A percentile compares a stretch with the other conserved stretches of the same genome.
Evolutionary conservation across 2,888 invertebrate species (phyloP).

Genomic region (Lasioglossum oenotherae): DNA sequence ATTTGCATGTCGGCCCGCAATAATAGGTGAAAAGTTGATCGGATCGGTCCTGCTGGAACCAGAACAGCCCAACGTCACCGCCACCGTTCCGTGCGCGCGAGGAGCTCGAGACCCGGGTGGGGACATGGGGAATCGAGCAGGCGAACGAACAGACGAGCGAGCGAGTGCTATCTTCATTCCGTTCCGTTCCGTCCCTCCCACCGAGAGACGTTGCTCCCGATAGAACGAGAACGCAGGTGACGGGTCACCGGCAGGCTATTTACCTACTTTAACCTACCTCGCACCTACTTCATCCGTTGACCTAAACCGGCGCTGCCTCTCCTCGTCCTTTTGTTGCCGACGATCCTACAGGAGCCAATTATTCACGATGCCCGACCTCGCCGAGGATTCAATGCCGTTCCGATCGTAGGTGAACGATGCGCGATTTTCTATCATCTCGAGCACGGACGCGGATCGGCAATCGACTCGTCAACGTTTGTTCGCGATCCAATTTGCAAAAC

Average conservation of each 20-base stretch:
- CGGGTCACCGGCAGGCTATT: slow-evolving; percentile 84
- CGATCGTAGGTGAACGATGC: not conserved
- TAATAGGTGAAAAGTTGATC: slow-evolving; percentile 48
- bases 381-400: not conserved
- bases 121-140: not conserved
- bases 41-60: slow-evolving; percentile 60
- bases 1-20: slow-evolving; percentile 37
- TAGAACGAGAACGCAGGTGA: slow-evolving; percentile 84
- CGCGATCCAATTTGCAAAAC: not conserved
- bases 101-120: not conserved
- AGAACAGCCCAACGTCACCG: slow-evolving; percentile 33
- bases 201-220: slow-evolving; percentile 80
- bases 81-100: not conserved
- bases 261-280: slow-evolving; percentile 81
- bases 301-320: slow-evolving; percentile 47
- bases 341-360: not conserved
- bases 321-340: slow-evolving; percentile 18
- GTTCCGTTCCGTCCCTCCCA: slow-evolving; percentile 50
- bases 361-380: too few relatives aligned
- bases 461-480: not conserved
- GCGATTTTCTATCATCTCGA: not conserved
- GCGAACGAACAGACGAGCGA: not conserved
- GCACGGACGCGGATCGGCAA: not conserved
- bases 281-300: slow-evolving; percentile 76
- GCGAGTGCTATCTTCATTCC: slow-evolving; percentile 57